Evolutionary conservation across 2,888 invertebrate genomes (phyloP).

Genomic region (Phalera bucephala): DNA sequence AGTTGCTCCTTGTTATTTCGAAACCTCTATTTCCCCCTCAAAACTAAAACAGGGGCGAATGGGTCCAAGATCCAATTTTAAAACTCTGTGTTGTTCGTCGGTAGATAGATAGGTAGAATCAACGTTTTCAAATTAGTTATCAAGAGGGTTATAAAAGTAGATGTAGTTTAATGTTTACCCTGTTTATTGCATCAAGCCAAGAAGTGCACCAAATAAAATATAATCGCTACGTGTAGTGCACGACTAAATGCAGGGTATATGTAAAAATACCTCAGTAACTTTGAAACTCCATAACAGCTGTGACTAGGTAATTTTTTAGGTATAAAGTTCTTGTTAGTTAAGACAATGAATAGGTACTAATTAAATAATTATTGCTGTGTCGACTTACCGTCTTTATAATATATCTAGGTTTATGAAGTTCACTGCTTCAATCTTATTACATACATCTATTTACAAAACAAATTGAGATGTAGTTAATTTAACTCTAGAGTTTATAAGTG

Average conservation of each 20-base stretch:
- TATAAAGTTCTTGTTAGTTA: neutral
- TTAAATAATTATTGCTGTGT: neutral
- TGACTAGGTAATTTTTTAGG: conserved; percentile 27
- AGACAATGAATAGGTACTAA: conserved; percentile 11
- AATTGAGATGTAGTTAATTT: neutral
- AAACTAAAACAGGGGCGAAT: no score
- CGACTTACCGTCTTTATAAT: neutral
- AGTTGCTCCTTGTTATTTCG: no score
- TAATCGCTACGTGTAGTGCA: no score
- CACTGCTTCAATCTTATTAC: neutral
- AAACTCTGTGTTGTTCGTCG: conserved; percentile 30
- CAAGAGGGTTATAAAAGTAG: no score
- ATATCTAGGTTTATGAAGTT: neutral
- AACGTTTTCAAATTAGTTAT: conserved; percentile 22
- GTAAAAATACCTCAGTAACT: conserved; percentile 17
- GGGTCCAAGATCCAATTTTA: no score
- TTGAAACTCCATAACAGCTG: conserved; percentile 37
- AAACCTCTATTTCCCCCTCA: no score
- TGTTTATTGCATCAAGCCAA: no score
- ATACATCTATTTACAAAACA: neutral
- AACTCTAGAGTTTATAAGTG: neutral
- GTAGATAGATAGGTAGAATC: conserved; percentile 18
- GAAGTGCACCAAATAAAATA: no score
- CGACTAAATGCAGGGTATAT: conserved; percentile 37
- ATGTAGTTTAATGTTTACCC: no score